A percentile compares a stretch with the other conserved stretches of the same genome.
Conservation (phyloP, 2,113 vertebrate species). For the Halcyon senegalensis region DNA sequence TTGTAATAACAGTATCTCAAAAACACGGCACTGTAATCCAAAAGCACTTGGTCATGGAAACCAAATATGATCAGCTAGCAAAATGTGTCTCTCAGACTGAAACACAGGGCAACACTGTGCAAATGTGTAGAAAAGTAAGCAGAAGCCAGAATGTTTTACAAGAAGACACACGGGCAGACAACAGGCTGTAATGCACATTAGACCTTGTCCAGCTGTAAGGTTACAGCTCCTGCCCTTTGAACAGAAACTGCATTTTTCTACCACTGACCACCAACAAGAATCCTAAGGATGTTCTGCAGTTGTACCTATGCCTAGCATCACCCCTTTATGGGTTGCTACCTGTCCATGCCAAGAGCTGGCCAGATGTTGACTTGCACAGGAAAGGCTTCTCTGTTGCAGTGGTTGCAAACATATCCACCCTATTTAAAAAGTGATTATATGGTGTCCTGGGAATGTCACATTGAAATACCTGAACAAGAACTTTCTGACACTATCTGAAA, state of each 20-base stretch:
- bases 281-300: background rate
- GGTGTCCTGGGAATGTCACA: background rate
- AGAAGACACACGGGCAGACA: background rate
- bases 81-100: background rate
- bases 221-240: background rate
- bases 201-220: background rate
- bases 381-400: background rate
- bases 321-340: background rate
- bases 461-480: background rate
- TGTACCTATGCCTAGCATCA: background rate
- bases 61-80: background rate
- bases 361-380: background rate
- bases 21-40: background rate
- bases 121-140: background rate
- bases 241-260: background rate
- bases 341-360: background rate
- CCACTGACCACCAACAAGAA: background rate
- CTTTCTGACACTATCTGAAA: background rate
- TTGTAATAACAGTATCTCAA: background rate
- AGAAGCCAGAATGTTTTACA: background rate
- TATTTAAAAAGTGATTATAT: background rate
- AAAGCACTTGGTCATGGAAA: background rate
- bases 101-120: background rate
- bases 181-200: background rate
- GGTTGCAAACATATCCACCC: accelerated